Percentiles rank a stretch among this genome's conserved stretches.
These are phyloP conservation scores for Scotopteryx bipunctaria DNA, from an alignment of 2,888 invertebrate species.

Conservation along the genomic window DNA sequence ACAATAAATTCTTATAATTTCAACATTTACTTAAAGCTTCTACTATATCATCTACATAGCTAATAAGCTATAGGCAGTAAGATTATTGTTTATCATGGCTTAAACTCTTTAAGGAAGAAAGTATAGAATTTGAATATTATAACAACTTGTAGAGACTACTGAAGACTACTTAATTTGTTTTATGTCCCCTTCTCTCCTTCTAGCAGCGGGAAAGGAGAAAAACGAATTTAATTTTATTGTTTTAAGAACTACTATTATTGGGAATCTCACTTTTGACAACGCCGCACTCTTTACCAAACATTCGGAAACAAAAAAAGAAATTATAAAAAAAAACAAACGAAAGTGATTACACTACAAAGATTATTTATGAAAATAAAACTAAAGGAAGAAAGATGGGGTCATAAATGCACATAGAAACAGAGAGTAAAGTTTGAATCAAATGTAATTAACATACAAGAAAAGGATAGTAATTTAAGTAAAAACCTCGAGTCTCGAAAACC, in stretches of 20 bases:
- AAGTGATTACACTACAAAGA: not conserved
- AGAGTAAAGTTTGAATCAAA: too few relatives aligned
- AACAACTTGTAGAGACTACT: conserved; percentile 49
- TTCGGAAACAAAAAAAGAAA: not conserved
- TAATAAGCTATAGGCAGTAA: conserved; percentile 67
- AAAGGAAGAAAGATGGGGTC: too few relatives aligned
- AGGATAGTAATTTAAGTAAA: too few relatives aligned
- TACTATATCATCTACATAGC: conserved; percentile 67
- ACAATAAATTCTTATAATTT: conserved; percentile 62
- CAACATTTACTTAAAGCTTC: conserved; percentile 69
- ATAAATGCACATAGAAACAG: too few relatives aligned
- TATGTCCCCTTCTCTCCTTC: conserved; percentile 74
- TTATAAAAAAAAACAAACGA: not conserved
- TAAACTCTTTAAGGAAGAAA: conserved; percentile 63
- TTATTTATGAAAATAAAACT: too few relatives aligned
- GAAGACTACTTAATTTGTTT: conserved; percentile 45
- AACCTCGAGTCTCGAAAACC: too few relatives aligned
- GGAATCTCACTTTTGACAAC: conserved; percentile 45
- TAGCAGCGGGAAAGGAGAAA: conserved; percentile 78
- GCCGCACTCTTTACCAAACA: not conserved
- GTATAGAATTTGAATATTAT: conserved; percentile 73
- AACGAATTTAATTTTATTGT: conserved; percentile 41
- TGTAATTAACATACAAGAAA: too few relatives aligned
- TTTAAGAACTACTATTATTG: conserved; percentile 45
- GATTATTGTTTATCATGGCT: conserved; percentile 73